Base-by-base conservation (phyloP, 64 coral and sea anemone species). In the Orbicella faveolata region DNA sequence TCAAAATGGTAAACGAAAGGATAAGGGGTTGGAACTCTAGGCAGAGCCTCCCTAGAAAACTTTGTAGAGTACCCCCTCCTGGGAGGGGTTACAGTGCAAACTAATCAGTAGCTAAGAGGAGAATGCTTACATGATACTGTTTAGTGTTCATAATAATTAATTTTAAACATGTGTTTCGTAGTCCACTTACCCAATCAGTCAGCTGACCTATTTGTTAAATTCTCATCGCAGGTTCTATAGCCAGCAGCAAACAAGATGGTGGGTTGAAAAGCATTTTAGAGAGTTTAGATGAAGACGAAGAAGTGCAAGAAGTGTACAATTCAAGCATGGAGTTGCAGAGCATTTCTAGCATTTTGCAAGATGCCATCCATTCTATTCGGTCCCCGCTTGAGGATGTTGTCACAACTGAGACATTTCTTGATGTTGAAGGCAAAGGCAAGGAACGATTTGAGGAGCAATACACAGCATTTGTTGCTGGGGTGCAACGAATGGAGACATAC, bases 371-470 rank as follows among this genome's bases (percentile, higher is more conserved):
- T 34, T 73, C 64, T 17, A 99, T 99, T 74, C 88, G 91, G 75
- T 76, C 54, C 36, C 91, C 92, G 54, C 84, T 99, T 23, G 78
- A 89, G 78, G 73, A 44, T 44, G 89, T 69, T 72, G 79, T 99
- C 6, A 91, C 93, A 52, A 89, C 94, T 39, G 87, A 83, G 63
- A 83, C 18, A 19, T 99, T 99, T 73, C 93, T 96, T 86, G 94
- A 96, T 89, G 91, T 91, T 0, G 88, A 93, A 63, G 91, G 91
- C 20, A 99, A 94, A 81, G 89, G 75, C 59, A 93, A 87, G 34
- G 91, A 99, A 69, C 90, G 65, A 18, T 99, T 96, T 94, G 97
- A 99, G 75, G 86, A 95, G 33, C 87, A 92, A 1, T 99, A 99
- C 66, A 93, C 84, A 15, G 69, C 52, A 25, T 99, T 95, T 92